Conservation (phyloP, 2,888 invertebrate species). For the Agonopterix arenella region DNA sequence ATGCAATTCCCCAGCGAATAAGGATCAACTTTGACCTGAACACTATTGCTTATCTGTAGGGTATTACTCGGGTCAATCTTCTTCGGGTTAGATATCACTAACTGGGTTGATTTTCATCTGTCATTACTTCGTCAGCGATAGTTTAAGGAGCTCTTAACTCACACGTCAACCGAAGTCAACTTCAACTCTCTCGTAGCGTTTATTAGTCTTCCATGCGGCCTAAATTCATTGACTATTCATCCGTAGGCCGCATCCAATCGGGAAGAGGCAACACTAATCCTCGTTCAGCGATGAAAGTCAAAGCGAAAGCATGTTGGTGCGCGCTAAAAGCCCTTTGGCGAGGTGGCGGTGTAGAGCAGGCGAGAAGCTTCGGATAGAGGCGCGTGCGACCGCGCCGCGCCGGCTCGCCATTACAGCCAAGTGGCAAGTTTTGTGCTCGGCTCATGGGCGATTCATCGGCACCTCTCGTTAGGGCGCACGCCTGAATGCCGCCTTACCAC, state of each 20-base stretch:
- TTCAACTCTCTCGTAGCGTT: too few species aligned
- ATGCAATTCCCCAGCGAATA: neutral
- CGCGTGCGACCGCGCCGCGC: neutral
- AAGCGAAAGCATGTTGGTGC: conserved; percentile 57
- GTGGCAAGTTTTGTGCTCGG: conserved; percentile 33
- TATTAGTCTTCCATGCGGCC: conserved; percentile 21
- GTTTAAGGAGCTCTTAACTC: too few species aligned
- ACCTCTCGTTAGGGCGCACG: conserved; percentile 64
- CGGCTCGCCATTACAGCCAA: conserved; percentile 51
- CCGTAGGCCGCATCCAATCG: conserved; percentile 51
- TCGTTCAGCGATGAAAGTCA: conserved; percentile 50
- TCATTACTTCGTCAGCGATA: too few species aligned
- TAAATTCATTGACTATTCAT: conserved; percentile 63
- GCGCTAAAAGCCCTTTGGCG: conserved; percentile 63
- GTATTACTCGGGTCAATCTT: too few species aligned
- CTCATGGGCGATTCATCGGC: conserved; percentile 71
- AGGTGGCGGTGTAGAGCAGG: conserved; percentile 32
- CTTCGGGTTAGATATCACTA: too few species aligned
- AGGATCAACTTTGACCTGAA: too few species aligned
- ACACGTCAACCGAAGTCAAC: too few species aligned
- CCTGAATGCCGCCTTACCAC: conserved; percentile 70
- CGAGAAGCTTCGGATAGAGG: conserved; percentile 1
- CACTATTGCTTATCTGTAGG: too few species aligned
- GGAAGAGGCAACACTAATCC: conserved; percentile 46
- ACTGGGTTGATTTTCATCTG: too few species aligned